Evolutionary conservation across 2,888 invertebrate genomes (phyloP).

Genomic region (Drosophila anomalata): DNA sequence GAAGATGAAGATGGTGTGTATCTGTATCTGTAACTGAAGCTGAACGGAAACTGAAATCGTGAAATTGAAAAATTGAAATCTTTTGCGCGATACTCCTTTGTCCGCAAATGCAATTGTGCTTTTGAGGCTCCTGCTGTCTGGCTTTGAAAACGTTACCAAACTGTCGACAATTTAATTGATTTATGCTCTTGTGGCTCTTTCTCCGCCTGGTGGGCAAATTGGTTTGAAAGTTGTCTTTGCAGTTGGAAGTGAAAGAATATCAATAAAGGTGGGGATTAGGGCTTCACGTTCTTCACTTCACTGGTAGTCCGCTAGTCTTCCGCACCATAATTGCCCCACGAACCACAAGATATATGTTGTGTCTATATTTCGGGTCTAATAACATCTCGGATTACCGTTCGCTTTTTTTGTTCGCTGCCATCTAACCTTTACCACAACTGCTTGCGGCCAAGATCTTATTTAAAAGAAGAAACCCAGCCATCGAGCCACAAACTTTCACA

Average conservation of each 20-base stretch:
- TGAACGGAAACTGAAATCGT: conserved; percentile 62
- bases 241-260: conserved; percentile 17
- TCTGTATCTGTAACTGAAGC: background rate
- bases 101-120: conserved; percentile 20
- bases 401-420: conserved; percentile 21
- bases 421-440: conserved; percentile 50
- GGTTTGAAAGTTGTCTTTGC: conserved; percentile 48
- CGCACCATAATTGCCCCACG: background rate
- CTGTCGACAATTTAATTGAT: conserved; percentile 69
- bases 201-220: conserved; percentile 32
- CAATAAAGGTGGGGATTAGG: conserved; percentile 1
- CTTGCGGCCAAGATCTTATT: conserved; percentile 67
- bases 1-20: conserved; percentile 5
- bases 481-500: conserved; percentile 39
- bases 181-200: conserved; percentile 52
- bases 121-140: conserved; percentile 20
- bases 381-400: conserved; percentile 44
- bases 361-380: conserved; percentile 17
- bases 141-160: conserved; percentile 54
- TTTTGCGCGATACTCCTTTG: conserved; percentile 36
- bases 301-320: background rate
- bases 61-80: conserved; percentile 56
- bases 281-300: background rate
- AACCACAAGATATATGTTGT: conserved; percentile 5
- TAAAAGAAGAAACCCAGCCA: conserved; percentile 21